Evolutionary conservation across 2,888 invertebrate species (phyloP).

Genomic region (Perizoma affinitatum): DNA sequence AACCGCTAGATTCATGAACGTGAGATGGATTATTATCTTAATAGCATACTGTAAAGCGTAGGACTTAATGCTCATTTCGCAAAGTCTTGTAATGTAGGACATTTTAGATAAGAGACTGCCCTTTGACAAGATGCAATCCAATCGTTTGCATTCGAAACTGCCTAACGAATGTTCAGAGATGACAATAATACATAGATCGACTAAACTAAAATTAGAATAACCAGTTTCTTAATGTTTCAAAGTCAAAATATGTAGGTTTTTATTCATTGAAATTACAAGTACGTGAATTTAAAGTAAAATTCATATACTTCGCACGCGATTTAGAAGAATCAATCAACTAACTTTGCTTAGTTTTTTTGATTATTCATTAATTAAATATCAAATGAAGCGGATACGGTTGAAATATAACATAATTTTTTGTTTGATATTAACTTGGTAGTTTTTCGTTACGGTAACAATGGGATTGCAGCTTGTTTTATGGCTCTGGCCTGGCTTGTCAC

Average conservation of each 20-base stretch:
- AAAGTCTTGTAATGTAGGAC: slow-evolving; percentile 46
- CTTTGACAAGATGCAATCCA: background rate
- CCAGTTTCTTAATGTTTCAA: too few relatives aligned
- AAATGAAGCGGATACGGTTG: too few relatives aligned
- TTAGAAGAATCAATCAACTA: too few relatives aligned
- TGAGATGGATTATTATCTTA: slow-evolving; percentile 71
- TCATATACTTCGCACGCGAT: too few relatives aligned
- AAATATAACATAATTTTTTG: too few relatives aligned
- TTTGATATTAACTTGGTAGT: slow-evolving; percentile 23
- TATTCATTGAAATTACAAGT: too few relatives aligned
- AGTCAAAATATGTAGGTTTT: too few relatives aligned
- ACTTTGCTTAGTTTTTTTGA: too few relatives aligned
- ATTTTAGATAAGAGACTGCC: slow-evolving; percentile 38
- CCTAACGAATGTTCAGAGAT: background rate
- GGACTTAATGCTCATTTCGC: slow-evolving; percentile 53
- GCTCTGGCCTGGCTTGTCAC: slow-evolving; percentile 15
- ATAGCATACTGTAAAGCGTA: slow-evolving; percentile 58
- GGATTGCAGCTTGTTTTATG: slow-evolving; percentile 7
- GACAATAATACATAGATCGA: background rate
- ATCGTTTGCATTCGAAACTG: background rate
- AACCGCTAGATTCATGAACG: slow-evolving; percentile 59
- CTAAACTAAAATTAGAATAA: too few relatives aligned
- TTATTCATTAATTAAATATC: too few relatives aligned
- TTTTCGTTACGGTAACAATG: slow-evolving; percentile 39
- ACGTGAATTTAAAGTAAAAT: too few relatives aligned